Base-by-base conservation (phyloP, 1,140 invertebrate species). In the Varroa destructor region DNA sequence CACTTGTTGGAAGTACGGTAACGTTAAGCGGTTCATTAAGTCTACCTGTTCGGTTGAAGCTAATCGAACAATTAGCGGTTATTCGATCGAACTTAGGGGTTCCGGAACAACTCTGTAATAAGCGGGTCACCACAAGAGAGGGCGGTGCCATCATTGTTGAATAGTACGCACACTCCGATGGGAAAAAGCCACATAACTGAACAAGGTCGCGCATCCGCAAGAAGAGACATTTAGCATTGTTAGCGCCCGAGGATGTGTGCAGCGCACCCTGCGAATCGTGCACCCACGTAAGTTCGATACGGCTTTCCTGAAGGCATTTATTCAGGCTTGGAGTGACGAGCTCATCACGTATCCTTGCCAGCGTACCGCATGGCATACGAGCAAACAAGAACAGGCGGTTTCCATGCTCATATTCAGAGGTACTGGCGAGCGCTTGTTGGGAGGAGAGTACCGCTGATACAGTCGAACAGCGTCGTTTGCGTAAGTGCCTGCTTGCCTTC, bases 251-350 rank as follows among this genome's bases (percentile, higher is more conserved):
- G 1, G 61, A 1, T 5, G 61, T 3, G 12, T 2, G 14, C 61
- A 46, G 14, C 61, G 40, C 12, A 12, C 40, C 40, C 14, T 43
- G 37, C 61, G 61, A 36, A 40, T 67, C 61, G 61, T 67, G 61
- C 40, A 67, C 61, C 61, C 61, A 67, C 12, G 46, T 43, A 2
- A 67, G 61, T 46, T 67, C 61, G 61, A 67, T 67, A 12, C 61
- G 61, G 36, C 46, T 67, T 8, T 67, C 61, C 14, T 67, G 61
- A 40, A 67, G 61, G 46, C 61, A 67, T 67, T 67, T 67, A 3
- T 37, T 46, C 1, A 67, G 61, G 61, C 61, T 67, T 12, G 61
- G 2, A 14, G 61, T 67, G 14, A 67, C 12, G 61, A 67, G 61
- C 8, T n/a, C 61, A 37, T 67, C 61, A 12, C 61, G 61, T 12